A percentile compares a stretch with the other conserved stretches of the same genome.
Conservation (phyloP, 2,797 vertebrate species). For the Gadopsis marmoratus region DNA sequence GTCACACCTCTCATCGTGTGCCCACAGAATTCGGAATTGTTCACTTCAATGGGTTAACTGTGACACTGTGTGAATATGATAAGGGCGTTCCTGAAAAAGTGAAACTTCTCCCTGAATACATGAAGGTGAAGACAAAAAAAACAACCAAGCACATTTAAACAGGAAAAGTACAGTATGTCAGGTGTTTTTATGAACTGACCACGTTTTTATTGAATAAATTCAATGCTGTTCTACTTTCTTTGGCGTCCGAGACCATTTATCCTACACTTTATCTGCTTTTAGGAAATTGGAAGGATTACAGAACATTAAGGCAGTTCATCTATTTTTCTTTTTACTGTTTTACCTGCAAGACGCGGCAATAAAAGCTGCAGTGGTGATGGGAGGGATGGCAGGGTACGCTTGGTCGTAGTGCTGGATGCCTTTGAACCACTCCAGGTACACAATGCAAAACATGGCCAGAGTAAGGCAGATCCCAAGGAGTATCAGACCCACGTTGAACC, state of each 20-base stretch:
- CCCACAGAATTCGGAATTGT: not conserved
- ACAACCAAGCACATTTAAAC: not conserved
- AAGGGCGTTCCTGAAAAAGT: too few relatives aligned
- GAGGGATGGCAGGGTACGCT: constrained; percentile 90
- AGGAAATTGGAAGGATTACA: not conserved
- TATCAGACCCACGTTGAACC: constrained; percentile 88
- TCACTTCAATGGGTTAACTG: not conserved
- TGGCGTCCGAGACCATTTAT: not conserved
- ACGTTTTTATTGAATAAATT: not conserved
- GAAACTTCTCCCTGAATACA: too few relatives aligned
- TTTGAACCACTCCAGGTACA: constrained; percentile 95
- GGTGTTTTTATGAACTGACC: not conserved
- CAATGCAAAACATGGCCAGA: constrained; percentile 91
- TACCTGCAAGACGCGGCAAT: constrained; percentile 94
- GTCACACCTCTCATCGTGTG: not conserved
- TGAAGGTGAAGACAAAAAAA: too few relatives aligned
- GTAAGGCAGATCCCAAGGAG: constrained; percentile 87
- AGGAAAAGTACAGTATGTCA: not conserved
- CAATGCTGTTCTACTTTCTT: not conserved
- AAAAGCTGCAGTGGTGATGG: constrained; percentile 92
- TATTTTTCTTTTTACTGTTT: constrained; percentile 48
- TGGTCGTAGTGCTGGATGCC: constrained; percentile 92
- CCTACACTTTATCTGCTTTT: not conserved
- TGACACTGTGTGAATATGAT: too few relatives aligned
- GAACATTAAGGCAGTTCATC: not conserved